Evolutionary conservation across 2,888 invertebrate genomes (phyloP).

Genomic region (Troglohyphantes excavatus): DNA sequence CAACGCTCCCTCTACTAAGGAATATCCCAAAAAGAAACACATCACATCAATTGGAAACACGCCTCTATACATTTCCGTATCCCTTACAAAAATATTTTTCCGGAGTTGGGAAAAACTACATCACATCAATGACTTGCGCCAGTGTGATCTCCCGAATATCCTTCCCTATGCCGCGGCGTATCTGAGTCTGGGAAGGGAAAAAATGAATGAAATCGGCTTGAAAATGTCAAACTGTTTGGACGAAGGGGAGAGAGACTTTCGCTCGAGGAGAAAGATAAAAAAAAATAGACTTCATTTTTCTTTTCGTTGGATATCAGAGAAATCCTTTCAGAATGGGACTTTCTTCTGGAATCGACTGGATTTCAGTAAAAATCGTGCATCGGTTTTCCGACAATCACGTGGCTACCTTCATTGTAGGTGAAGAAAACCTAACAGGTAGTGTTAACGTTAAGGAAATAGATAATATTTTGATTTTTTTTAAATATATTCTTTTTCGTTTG

Average conservation of each 20-base stretch:
- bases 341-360: not conserved
- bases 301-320: slow-evolving; percentile 3
- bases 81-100: not conserved
- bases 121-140: too few relatives aligned
- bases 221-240: not conserved
- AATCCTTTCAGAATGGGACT: not conserved
- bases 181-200: not conserved
- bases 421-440: too few relatives aligned
- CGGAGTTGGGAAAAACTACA: not conserved
- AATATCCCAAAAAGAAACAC: too few relatives aligned
- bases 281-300: not conserved
- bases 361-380: not conserved
- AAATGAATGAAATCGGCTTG: slow-evolving; percentile 17
- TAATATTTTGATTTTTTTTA: too few relatives aligned
- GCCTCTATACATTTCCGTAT: not conserved
- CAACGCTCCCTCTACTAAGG: too few relatives aligned
- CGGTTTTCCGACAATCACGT: slow-evolving; percentile 9
- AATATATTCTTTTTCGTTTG: too few relatives aligned
- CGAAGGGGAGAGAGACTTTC: not conserved
- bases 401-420: too few relatives aligned
- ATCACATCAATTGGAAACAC: too few relatives aligned
- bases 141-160: too few relatives aligned
- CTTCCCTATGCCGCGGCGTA: too few relatives aligned
- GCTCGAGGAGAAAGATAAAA: not conserved
- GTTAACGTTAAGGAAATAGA: too few relatives aligned